Percentiles rank a stretch among this genome's conserved stretches.
These are phyloP conservation scores for Rhabditophanes sp. DNA, from an alignment of 2,888 invertebrate species.

Conservation along the genomic window DNA sequence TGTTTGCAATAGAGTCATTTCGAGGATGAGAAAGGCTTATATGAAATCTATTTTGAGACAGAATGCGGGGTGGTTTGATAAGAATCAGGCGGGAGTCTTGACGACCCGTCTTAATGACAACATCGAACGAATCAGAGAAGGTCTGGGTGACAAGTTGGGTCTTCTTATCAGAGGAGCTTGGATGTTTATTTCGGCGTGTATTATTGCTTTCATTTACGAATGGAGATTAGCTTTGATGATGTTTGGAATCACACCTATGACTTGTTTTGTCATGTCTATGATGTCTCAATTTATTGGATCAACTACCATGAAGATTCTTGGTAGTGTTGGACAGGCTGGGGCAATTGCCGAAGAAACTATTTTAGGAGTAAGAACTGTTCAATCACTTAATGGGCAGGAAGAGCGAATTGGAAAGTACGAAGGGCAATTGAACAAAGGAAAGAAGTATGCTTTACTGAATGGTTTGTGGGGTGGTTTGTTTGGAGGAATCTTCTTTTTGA, in stretches of 20 bases:
- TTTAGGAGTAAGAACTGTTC: slow-evolving; percentile 27
- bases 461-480: slow-evolving; percentile 28
- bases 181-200: slow-evolving; percentile 21
- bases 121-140: slow-evolving; percentile 25
- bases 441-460: slow-evolving; percentile 21
- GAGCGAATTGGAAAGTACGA: slow-evolving; percentile 22
- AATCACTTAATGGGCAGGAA: slow-evolving; percentile 28
- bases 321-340: slow-evolving; percentile 23
- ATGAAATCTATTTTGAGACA: slow-evolving; percentile 22
- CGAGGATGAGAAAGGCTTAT: slow-evolving; percentile 14
- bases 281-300: slow-evolving; percentile 25
- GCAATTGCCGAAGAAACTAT: slow-evolving; percentile 29
- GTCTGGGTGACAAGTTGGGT: slow-evolving; percentile 32
- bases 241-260: slow-evolving; percentile 25
- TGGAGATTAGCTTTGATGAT: slow-evolving; percentile 29
- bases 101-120: slow-evolving; percentile 25
- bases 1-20: slow-evolving; percentile 24
- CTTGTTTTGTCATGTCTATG: slow-evolving; percentile 26
- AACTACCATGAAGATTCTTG: slow-evolving; percentile 16
- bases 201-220: slow-evolving; percentile 23
- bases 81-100: slow-evolving; percentile 24
- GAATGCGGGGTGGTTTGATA: slow-evolving; percentile 33
- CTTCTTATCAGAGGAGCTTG: slow-evolving; percentile 22
- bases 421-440: slow-evolving; percentile 16
- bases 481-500: slow-evolving; percentile 29